Conservation (phyloP, 2,797 vertebrate species). For the Lagodon rhomboides region DNA sequence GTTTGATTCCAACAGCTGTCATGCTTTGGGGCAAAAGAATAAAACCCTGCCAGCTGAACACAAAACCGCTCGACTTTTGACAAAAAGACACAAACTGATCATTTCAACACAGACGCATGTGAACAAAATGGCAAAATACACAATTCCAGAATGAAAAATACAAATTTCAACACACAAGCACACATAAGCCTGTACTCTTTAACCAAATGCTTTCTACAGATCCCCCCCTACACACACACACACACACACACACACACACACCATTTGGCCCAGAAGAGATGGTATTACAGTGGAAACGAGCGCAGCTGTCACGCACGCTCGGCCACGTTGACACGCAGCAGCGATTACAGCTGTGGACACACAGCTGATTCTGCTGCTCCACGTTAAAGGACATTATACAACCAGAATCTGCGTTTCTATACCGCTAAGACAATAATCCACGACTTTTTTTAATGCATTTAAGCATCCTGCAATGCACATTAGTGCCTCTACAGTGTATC, state of each 20-base stretch:
- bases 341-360: slow-evolving; percentile 33
- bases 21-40: slow-evolving; percentile 17
- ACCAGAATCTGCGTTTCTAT: slow-evolving; percentile 14
- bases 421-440: slow-evolving; percentile 26
- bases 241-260: background rate
- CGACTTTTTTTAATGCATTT: slow-evolving; percentile 21
- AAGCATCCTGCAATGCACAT: background rate
- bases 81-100: background rate
- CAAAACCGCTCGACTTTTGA: background rate
- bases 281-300: slow-evolving; percentile 17
- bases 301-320: slow-evolving; percentile 45
- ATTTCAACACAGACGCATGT: background rate
- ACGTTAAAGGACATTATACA: slow-evolving; percentile 28
- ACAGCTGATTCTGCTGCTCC: slow-evolving; percentile 30
- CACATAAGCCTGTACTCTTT: background rate
- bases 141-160: no score
- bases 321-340: slow-evolving; percentile 8
- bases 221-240: no score
- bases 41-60: background rate
- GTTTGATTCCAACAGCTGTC: slow-evolving; percentile 51
- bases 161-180: background rate
- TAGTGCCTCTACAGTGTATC: background rate
- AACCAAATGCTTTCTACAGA: background rate
- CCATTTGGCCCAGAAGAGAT: slow-evolving; percentile 14
- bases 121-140: background rate